Base-by-base conservation (phyloP, 2,888 invertebrate species). In the Drosophila mettleri region DNA sequence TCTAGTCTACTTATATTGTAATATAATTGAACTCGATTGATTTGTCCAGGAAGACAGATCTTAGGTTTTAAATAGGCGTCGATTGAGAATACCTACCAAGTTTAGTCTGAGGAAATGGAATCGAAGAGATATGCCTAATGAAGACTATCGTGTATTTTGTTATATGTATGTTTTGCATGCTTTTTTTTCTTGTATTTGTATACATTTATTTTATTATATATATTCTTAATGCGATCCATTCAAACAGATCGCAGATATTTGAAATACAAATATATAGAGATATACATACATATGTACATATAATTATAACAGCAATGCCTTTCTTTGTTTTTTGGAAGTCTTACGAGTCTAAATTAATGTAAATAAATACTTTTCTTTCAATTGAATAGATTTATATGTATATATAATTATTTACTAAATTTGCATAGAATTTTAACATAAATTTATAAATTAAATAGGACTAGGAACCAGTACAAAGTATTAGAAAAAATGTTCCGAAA, bases 401-500 rank as follows among this genome's bases (percentile, higher is more conserved):
- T 45, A 45, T 45, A 34, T 34, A 45, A 45, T 45, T 45, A 65
- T 74, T 79, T 72, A 69, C 79, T 87, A 87, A 67, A 67, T 74
- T 82, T 62, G 53, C 63, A 46, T 46, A 46, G 29, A 29, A 29
- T 18, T 34, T 59, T 86, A 80, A 83, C 61, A 49, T 49, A 49
- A 20, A 24, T 49, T 49, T 49, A 63, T 86, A 74, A 78, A 78
- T 65, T 65, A 80, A 84, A 68, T 69, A 82, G 86, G 85, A 86
- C 85, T 86, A 86, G 85, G 85, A 87, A 89, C 86, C 80, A 86
- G 83, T 84, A 86, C 72, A 71, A 80, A 62, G 70, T 62, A 70
- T 66, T 64, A 61, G 67, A 77, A 72, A 72, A 58, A 72, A 60
- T 62, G 54, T 66, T 77, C 57, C 57, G 31, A 61, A 73, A 69